phyloP scores from a whole-genome alignment of 2,888 invertebrate genomes.

The Mesorhabditis belari region DNA sequence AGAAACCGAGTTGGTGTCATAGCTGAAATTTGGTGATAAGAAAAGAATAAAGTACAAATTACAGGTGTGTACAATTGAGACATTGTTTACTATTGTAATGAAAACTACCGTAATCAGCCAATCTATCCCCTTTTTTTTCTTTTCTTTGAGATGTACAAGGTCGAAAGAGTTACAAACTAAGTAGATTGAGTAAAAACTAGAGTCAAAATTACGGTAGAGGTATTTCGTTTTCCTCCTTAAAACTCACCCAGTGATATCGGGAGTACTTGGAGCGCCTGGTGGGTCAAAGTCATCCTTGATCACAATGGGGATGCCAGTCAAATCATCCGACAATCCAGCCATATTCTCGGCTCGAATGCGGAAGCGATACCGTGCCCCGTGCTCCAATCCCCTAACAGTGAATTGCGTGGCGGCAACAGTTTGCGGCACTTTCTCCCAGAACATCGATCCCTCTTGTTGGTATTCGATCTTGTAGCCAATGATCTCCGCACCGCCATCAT shows the following conservation, averaged over 20 bases:
- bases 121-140: no score
- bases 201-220: no score
- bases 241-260: conserved; percentile 78
- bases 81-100: no score
- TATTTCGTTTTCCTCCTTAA: no score
- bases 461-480: conserved; percentile 86
- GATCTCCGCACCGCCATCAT: conserved; percentile 70
- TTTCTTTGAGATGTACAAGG: no score
- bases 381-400: conserved; percentile 83
- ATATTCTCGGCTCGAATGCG: conserved; percentile 92
- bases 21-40: no score
- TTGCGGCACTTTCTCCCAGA: conserved; percentile 88
- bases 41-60: no score
- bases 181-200: no score
- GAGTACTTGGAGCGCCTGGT: conserved; percentile 82
- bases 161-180: no score
- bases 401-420: conserved; percentile 73
- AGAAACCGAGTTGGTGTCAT: conserved; percentile 89
- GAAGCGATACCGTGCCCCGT: conserved; percentile 76
- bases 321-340: conserved; percentile 82
- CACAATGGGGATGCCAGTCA: conserved; percentile 65
- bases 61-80: no score
- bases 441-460: conserved; percentile 79
- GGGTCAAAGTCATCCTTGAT: conserved; percentile 78
- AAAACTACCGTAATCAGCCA: no score